Conservation (phyloP, 2,888 invertebrate genomes). For the Hyles lineata region DNA sequence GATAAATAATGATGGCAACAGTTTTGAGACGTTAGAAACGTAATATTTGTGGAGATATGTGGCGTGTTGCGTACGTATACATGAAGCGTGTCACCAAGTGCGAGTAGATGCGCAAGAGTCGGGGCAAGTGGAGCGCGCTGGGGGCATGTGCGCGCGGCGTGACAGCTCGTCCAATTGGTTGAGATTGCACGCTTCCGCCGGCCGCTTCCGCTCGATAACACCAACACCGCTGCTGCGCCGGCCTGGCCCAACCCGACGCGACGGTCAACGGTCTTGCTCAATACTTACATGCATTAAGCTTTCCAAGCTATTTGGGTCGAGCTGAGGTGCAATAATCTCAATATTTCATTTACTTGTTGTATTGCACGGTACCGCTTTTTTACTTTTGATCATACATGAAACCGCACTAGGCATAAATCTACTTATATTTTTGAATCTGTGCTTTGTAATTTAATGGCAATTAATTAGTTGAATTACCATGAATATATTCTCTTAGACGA, state of each 20-base stretch:
- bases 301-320: constrained; percentile 23
- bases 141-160: constrained; percentile 77
- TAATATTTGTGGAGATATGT: neutral
- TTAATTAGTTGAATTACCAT: too few relatives aligned
- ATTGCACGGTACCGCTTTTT: neutral
- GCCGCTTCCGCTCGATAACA: constrained; percentile 80
- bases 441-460: neutral
- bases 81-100: constrained; percentile 21
- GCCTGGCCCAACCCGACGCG: constrained; percentile 50
- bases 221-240: constrained; percentile 65
- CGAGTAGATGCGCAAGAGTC: constrained; percentile 28
- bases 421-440: neutral
- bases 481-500: too few relatives aligned
- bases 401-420: neutral
- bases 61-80: neutral
- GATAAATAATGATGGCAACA: neutral
- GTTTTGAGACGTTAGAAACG: neutral
- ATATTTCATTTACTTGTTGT: constrained; percentile 5
- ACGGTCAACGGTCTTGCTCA: constrained; percentile 76
- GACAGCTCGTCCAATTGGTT: constrained; percentile 81
- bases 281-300: constrained; percentile 38
- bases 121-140: constrained; percentile 50
- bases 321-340: constrained; percentile 5
- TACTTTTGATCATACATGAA: neutral
- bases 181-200: constrained; percentile 83